Evolutionary conservation across 2,113 vertebrate genomes (phyloP).

Genomic region (Illadopsis cleaveri): DNA sequence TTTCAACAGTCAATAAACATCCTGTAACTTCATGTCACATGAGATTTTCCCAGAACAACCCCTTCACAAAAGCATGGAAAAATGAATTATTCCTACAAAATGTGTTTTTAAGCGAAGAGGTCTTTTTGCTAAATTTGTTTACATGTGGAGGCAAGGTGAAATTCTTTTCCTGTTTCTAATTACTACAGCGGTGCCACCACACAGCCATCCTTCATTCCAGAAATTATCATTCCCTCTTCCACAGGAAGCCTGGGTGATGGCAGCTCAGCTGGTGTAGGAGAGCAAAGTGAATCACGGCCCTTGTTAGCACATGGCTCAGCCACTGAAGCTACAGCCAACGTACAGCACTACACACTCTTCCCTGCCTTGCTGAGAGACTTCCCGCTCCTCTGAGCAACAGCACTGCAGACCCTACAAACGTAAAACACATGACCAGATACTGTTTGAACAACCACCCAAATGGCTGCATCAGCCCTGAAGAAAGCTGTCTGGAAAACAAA

Average conservation of each 20-base stretch:
- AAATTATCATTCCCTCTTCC: not conserved
- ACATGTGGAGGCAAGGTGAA: not conserved
- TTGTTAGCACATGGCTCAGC: not conserved
- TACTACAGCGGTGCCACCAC: fast-evolving
- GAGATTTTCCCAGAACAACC: not conserved
- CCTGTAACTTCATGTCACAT: not conserved
- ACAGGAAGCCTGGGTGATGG: not conserved
- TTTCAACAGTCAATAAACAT: not conserved
- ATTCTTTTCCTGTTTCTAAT: not conserved
- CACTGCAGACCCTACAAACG: not conserved
- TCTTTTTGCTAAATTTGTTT: not conserved
- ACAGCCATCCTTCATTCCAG: not conserved
- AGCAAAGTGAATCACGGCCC: not conserved
- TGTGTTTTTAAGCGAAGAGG: not conserved
- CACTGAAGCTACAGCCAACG: not conserved
- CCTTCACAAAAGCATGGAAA: not conserved
- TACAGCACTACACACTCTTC: too few relatives aligned
- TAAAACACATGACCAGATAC: not conserved
- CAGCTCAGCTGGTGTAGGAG: not conserved
- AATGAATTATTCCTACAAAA: not conserved
- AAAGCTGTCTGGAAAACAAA: conserved; percentile 20
- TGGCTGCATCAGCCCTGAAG: not conserved
- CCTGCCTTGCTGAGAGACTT: not conserved
- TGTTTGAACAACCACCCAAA: not conserved
- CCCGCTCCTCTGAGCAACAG: not conserved